Percentiles rank a stretch among this genome's conserved stretches.
Conservation (phyloP, 1,140 invertebrate species). For the Holcopasites calliopsidis region DNA sequence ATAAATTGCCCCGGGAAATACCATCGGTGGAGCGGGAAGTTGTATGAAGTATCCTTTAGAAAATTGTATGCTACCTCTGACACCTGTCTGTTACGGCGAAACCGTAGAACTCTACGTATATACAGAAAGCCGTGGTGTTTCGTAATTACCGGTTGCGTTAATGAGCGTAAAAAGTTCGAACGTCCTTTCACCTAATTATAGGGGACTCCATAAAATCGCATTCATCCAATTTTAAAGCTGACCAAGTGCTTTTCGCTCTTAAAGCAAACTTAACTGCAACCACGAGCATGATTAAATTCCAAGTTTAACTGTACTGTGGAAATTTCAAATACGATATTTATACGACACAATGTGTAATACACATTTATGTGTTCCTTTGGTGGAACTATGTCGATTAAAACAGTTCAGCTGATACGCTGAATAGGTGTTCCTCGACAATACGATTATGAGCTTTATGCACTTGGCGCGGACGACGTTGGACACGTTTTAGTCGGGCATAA, state of each 20-base stretch:
- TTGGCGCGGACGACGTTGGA: not conserved
- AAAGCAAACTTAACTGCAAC: too few species aligned
- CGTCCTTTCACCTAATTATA: not conserved
- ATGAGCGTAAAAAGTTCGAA: not conserved
- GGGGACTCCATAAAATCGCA: too few species aligned
- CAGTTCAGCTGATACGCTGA: not conserved
- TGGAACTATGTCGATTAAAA: not conserved
- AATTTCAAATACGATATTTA: too few species aligned
- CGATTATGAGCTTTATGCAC: conserved; percentile 36
- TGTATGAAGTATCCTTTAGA: not conserved
- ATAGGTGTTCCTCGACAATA: conserved; percentile 11
- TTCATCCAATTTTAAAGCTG: too few species aligned
- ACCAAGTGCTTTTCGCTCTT: too few species aligned
- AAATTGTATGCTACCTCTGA: not conserved
- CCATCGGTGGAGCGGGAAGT: too few species aligned
- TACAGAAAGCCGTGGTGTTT: not conserved
- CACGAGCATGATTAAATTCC: too few species aligned
- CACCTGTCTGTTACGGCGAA: not conserved
- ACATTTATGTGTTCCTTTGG: too few species aligned
- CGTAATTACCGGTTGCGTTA: not conserved
- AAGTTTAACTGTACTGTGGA: too few species aligned
- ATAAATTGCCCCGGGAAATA: not conserved
- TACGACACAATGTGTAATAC: too few species aligned
- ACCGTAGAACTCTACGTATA: not conserved
- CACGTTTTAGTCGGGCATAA: conserved; percentile 46